phyloP scores from a whole-genome alignment of 1,140 invertebrate species.

The Bombus vancouverensis region DNA sequence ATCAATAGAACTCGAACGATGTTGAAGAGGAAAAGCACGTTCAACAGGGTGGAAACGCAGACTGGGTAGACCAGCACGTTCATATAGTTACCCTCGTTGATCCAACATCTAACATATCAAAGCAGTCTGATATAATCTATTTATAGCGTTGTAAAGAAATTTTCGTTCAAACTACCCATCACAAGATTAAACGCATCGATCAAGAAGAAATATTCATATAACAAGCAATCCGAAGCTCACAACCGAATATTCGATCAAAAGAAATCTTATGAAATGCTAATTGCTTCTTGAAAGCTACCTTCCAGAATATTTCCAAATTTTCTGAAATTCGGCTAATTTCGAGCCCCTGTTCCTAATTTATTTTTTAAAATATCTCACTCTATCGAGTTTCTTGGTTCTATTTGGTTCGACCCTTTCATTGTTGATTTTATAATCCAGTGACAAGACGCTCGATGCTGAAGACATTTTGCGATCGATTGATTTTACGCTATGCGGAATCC shows the following conservation, averaged over 20 bases:
- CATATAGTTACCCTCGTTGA: constrained; percentile 88
- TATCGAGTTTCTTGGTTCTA: background rate
- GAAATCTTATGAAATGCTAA: background rate
- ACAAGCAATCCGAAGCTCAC: background rate
- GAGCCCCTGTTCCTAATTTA: background rate
- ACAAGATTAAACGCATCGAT: background rate
- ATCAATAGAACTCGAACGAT: constrained; percentile 95
- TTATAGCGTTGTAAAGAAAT: background rate
- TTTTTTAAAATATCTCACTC: background rate
- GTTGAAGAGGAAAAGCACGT: constrained; percentile 95
- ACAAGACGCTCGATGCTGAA: no score
- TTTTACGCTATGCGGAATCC: no score
- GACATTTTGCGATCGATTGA: no score
- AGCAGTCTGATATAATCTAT: no score
- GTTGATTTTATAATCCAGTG: no score
- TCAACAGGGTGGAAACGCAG: constrained; percentile 90
- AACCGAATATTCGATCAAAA: background rate
- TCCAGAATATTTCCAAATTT: background rate
- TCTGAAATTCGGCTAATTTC: background rate
- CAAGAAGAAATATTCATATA: background rate
- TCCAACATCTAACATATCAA: constrained; percentile 90
- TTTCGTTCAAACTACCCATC: background rate
- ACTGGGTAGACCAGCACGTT: constrained; percentile 91
- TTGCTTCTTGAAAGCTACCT: background rate
- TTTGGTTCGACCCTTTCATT: no score